Evolutionary conservation across 2,797 vertebrate species (phyloP).

Genomic region (Cottoperca gobio): DNA sequence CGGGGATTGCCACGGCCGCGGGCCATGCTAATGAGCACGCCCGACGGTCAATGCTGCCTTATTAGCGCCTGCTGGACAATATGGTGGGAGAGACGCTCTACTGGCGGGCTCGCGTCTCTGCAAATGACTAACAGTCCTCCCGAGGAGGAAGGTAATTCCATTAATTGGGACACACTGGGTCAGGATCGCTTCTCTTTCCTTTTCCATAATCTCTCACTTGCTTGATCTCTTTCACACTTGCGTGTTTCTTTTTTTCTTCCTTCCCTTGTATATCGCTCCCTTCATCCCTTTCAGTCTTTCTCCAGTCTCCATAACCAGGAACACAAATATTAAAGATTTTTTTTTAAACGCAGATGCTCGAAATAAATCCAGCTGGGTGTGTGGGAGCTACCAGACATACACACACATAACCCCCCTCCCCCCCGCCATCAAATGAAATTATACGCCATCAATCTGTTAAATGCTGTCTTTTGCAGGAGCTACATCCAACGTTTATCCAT

Average conservation of each 20-base stretch:
- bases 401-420: not conserved
- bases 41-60: slow-evolving; percentile 82
- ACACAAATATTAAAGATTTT: slow-evolving; percentile 41
- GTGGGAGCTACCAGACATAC: slow-evolving; percentile 35
- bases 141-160: slow-evolving; percentile 80
- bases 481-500: slow-evolving; percentile 37
- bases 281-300: slow-evolving; percentile 7
- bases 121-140: slow-evolving; percentile 82
- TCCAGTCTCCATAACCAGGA: slow-evolving; percentile 3
- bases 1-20: slow-evolving; percentile 80
- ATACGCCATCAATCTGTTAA: slow-evolving; percentile 36
- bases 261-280: not conserved
- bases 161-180: slow-evolving; percentile 83
- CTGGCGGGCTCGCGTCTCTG: slow-evolving; percentile 71
- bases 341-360: slow-evolving; percentile 39
- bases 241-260: slow-evolving; percentile 1
- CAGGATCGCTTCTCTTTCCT: slow-evolving; percentile 59
- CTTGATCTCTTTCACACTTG: slow-evolving; percentile 49
- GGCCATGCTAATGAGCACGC: slow-evolving; percentile 87
- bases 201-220: slow-evolving; percentile 62
- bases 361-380: slow-evolving; percentile 57
- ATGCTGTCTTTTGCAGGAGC: slow-evolving; percentile 26
- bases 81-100: slow-evolving; percentile 79
- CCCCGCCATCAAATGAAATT: slow-evolving; percentile 4
- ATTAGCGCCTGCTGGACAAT: slow-evolving; percentile 84